Evolutionary conservation across 2,797 vertebrate genomes (phyloP).

Genomic region (Novumbra hubbsi): DNA sequence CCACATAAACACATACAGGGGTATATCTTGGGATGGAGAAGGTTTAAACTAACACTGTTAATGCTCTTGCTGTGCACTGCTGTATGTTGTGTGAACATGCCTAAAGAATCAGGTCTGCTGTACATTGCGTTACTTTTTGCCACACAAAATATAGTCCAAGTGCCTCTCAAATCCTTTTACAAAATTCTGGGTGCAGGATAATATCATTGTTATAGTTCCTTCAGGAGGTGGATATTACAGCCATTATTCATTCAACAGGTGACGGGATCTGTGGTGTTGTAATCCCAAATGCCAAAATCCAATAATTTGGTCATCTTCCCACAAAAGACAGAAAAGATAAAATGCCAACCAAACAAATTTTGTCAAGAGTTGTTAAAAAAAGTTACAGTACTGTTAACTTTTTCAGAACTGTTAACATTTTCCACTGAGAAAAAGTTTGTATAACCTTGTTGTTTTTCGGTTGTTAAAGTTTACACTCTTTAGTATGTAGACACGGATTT

Average conservation of each 20-base stretch:
- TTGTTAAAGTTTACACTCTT: conserved; percentile 70
- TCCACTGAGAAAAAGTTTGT: conserved; percentile 60
- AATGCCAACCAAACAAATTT: conserved; percentile 41
- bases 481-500: conserved; percentile 74
- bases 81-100: conserved; percentile 47
- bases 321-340: conserved; percentile 13
- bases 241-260: conserved; percentile 14
- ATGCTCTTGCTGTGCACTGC: conserved; percentile 41
- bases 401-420: too few species aligned
- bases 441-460: conserved; percentile 69
- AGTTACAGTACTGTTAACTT: conserved; percentile 58
- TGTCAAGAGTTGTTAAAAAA: conserved; percentile 50
- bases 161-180: conserved; percentile 24
- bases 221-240: not conserved
- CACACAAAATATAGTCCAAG: conserved; percentile 10
- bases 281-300: conserved; percentile 5
- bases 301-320: conserved; percentile 14
- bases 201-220: not conserved
- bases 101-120: conserved; percentile 23
- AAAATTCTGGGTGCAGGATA: conserved; percentile 23
- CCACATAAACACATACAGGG: not conserved
- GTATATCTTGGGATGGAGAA: conserved; percentile 9
- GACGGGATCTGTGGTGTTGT: conserved; percentile 3
- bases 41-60: conserved; percentile 33
- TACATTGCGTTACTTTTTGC: not conserved